A percentile compares a stretch with the other conserved stretches of the same genome.
phyloP scores from a whole-genome alignment of 2,888 invertebrate genomes.

The Plebejus melissa region DNA sequence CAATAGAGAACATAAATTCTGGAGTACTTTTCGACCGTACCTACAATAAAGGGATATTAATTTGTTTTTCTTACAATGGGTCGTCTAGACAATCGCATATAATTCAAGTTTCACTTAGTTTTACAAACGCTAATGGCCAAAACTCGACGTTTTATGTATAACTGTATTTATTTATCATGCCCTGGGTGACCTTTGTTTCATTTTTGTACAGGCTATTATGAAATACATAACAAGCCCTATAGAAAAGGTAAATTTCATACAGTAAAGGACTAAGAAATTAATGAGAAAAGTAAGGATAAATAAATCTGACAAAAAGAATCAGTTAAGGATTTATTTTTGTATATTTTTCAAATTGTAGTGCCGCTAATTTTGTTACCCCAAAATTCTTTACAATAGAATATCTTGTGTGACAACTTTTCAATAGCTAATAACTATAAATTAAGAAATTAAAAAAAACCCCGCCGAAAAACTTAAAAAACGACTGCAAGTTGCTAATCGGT shows the following conservation, averaged over 20 bases:
- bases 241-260: not conserved
- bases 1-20: conserved; percentile 69
- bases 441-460: no score
- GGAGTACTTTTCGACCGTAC: conserved; percentile 63
- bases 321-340: no score
- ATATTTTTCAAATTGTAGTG: no score
- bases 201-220: not conserved
- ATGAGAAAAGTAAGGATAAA: no score
- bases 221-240: not conserved
- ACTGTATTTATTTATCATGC: conserved; percentile 50
- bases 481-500: no score
- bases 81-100: conserved; percentile 75
- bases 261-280: not conserved
- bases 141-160: conserved; percentile 52
- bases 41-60: conserved; percentile 70
- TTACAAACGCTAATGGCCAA: conserved; percentile 64
- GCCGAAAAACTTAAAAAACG: no score
- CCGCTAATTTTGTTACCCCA: no score
- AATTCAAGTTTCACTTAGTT: conserved; percentile 76
- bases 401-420: no score
- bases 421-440: no score
- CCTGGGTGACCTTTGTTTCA: conserved; percentile 41
- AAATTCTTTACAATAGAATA: no score
- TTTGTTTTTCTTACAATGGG: conserved; percentile 77
- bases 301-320: no score